Percentiles rank a stretch among this genome's conserved stretches.
These are phyloP conservation scores for Pseudocheirus occidentalis DNA, from an alignment of 2,797 vertebrate species.

Conservation along the genomic window DNA sequence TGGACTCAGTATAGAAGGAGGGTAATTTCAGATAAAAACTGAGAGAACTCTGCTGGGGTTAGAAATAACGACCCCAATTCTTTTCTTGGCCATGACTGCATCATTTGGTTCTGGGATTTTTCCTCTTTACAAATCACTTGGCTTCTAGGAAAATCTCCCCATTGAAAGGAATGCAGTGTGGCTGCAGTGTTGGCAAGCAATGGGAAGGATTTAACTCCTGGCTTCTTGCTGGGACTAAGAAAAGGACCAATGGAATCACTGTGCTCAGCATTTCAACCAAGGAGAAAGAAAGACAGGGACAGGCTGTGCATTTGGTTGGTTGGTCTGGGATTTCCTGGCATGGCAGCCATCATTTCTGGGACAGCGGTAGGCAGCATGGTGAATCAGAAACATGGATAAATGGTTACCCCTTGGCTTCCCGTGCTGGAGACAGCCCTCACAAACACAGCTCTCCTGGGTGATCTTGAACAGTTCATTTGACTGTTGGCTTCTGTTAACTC, in stretches of 20 bases:
- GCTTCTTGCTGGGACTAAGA: slow-evolving; percentile 49
- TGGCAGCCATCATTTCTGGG: background rate
- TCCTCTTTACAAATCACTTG: slow-evolving; percentile 30
- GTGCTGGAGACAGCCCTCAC: background rate
- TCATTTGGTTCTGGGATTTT: slow-evolving; percentile 24
- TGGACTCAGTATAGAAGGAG: slow-evolving; percentile 24
- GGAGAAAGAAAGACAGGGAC: background rate
- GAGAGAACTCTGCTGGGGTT: background rate
- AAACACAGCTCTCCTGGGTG: background rate
- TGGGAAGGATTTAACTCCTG: slow-evolving; percentile 40
- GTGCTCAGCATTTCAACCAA: slow-evolving; percentile 40
- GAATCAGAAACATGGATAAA: background rate
- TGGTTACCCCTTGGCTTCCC: background rate
- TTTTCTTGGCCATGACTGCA: slow-evolving; percentile 10
- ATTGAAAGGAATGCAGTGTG: slow-evolving; percentile 24
- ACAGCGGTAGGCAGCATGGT: background rate
- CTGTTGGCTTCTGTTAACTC: background rate
- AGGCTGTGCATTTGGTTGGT: slow-evolving; percentile 1
- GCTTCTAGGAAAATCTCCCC: background rate
- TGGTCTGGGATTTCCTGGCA: background rate
- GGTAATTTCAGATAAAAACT: slow-evolving; percentile 38
- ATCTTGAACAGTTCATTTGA: background rate
- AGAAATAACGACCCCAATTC: background rate
- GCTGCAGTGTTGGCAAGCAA: slow-evolving; percentile 57
- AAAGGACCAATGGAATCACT: slow-evolving; percentile 25